Evolutionary conservation across 2,113 vertebrate genomes (phyloP), one percentile per base, ranked within the genome.

Genomic region (Vulpes lagopus): DNA sequence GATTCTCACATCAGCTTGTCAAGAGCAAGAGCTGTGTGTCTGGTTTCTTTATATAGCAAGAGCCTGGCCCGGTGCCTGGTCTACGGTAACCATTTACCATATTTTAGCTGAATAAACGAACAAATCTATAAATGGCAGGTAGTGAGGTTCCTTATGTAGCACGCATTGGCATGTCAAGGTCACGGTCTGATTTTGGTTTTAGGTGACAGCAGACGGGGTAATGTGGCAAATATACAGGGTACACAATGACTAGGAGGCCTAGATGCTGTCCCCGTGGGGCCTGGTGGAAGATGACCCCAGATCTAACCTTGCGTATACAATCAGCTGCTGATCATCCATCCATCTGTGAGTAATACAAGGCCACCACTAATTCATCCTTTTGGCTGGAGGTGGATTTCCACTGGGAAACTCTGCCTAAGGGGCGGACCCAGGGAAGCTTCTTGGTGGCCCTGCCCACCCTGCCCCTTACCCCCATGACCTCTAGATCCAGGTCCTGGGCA

Each of bases 21-120:
- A 57, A 74, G 78, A 80, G 78, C 90, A 91, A 76, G 76, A 88
- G 76, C 14, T 62, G 25, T 25, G 67, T 71, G 69, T 88, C 27
- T 10, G 2, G 35, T 57, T 91, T 88, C 76, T 83, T 83, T 91
- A 89, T 55, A 49, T 19, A 93, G 62, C 23, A 62, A 25, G 62
- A 49, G 22, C 11, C 69, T 83, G 95, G 78, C 17, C 27, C 62
- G 16, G 64, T 20, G 64, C 22, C 93, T 88, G 55, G 60, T 17
- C 1, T 30, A 30, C 3, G 3, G 67, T 64, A 35, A 53, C 74
- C 49, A 64, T 55, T 64, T 73, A 65, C 49, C 30, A 20, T 64
- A 57, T 95, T 94, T 87, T 90, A 86, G 32, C 22, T 43, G 69
- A 93, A 49, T 62, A 76, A 89, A 82, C 43, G 51, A 95, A 67